Conservation (phyloP, 2,113 vertebrate species). For the Triplophysa tibetana region DNA sequence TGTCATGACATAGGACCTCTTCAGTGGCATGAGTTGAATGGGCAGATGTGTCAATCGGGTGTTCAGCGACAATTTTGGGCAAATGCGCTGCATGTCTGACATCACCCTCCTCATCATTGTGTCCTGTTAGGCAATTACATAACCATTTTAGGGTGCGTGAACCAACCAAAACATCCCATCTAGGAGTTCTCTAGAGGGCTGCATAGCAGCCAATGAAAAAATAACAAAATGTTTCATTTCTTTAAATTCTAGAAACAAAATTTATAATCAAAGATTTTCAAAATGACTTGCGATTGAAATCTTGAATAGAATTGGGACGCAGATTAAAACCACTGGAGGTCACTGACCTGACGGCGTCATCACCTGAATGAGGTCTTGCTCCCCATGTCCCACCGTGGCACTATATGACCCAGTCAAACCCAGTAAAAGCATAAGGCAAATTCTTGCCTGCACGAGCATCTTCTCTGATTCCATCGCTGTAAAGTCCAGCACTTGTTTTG, state of each 20-base stretch:
- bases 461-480: slow-evolving; percentile 21
- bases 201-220: too few relatives aligned
- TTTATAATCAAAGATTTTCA: too few relatives aligned
- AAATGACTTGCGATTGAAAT: too few relatives aligned
- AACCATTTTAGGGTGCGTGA: background rate
- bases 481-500: slow-evolving; percentile 46
- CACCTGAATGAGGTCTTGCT: slow-evolving; percentile 20
- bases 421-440: slow-evolving; percentile 50
- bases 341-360: slow-evolving; percentile 62
- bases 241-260: too few relatives aligned
- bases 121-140: slow-evolving; percentile 9
- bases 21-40: background rate
- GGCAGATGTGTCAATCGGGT: background rate
- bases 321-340: background rate
- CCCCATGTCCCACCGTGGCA: slow-evolving; percentile 9
- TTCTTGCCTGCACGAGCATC: slow-evolving; percentile 25
- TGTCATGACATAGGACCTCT: slow-evolving; percentile 37
- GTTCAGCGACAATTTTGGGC: background rate
- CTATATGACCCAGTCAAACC: slow-evolving; percentile 38
- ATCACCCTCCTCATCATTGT: background rate
- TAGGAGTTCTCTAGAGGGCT: too few relatives aligned
- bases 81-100: background rate
- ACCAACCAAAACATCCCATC: background rate
- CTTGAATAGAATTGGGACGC: too few relatives aligned
- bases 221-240: too few relatives aligned